Percentiles rank a stretch among this genome's conserved stretches.
Evolutionary conservation across 2,888 invertebrate species (phyloP).

Genomic region (Stictocephala bisonia): DNA sequence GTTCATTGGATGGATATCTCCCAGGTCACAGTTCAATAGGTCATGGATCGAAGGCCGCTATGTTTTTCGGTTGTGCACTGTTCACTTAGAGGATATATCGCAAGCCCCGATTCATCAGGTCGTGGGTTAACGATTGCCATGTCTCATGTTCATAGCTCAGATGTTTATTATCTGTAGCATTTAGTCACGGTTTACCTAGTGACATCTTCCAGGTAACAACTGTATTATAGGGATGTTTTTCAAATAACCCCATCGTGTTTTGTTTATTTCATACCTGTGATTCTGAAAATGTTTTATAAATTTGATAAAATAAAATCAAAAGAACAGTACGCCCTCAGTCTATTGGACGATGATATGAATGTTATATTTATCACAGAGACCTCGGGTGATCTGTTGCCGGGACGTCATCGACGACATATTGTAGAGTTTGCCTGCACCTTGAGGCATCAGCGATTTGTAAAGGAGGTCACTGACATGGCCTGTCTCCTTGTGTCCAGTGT

Average conservation of each 20-base stretch:
- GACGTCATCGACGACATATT: slow-evolving; percentile 17
- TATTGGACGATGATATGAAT: slow-evolving; percentile 14
- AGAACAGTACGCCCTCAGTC: slow-evolving; percentile 10
- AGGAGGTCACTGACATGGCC: slow-evolving; percentile 23
- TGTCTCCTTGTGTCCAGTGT: slow-evolving; percentile 46
- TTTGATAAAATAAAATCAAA: too few relatives aligned
- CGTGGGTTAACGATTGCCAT: slow-evolving; percentile 68
- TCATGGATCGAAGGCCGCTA: too few relatives aligned
- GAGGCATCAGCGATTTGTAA: slow-evolving; percentile 20
- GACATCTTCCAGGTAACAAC: slow-evolving; percentile 66
- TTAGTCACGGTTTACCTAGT: slow-evolving; percentile 74
- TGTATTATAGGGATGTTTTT: too few relatives aligned
- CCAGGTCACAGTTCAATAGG: slow-evolving; percentile 62
- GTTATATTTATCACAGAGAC: neutral
- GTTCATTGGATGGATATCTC: slow-evolving; percentile 65
- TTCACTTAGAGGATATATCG: too few relatives aligned
- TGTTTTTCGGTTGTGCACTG: too few relatives aligned
- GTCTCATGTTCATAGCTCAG: slow-evolving; percentile 71
- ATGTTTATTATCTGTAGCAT: too few relatives aligned
- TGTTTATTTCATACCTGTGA: too few relatives aligned
- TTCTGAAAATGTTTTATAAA: too few relatives aligned
- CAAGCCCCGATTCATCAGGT: too few relatives aligned
- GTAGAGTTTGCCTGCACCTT: slow-evolving; percentile 35
- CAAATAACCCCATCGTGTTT: too few relatives aligned
- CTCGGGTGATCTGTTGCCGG: neutral